Base-by-base conservation (phyloP, 2,113 vertebrate genomes). In the Hypomesus transpacificus region DNA sequence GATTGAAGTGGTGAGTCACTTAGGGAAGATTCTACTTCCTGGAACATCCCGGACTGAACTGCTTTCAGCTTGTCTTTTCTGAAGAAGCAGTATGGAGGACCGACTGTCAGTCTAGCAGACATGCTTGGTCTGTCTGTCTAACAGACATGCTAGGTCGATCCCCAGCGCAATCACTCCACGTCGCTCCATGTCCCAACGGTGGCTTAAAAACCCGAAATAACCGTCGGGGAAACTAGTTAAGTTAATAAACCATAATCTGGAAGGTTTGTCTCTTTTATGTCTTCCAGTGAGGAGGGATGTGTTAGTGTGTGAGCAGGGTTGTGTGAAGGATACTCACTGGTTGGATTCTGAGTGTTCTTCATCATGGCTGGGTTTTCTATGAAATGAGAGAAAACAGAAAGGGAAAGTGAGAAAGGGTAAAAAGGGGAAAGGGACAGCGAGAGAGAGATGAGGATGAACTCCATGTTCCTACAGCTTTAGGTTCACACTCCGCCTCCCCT, bases 281-380 rank as follows among this genome's bases (percentile, higher is more conserved):
- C 31, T 34, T 34, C 31, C 31, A 7, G 39, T 46, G 39, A 11
- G 39, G 39, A 46, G 39, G 9, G 39, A 46, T 46, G 39, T 46
- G 39, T 46, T 46, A 46, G 39, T 13, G 39, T 13, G 39, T 46
- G 39, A 8, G 39, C 16, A 52, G 46, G 28, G 3, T 31, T 52
- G 57, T 14, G 20, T 7, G 34, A 64, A 61, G 59, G 57, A 86
- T 82, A 87, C 95, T 95, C 87, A 96, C 95, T 94, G 1, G 93
- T 95, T 57, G 86, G 92, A 81, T 94, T 93, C 75, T 95, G 93
- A 65, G 92, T 89, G 88, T 94, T 93, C 89, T 94, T 93, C 89
- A 95, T 94, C 87, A 95, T 95, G 86, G 93, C 94, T 16, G 95
- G 95, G 80, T 96, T 96, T 93, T 96, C 95, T 96, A 89, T 77